Conservation (phyloP, 2,888 invertebrate species). For the Lycia hirtaria region DNA sequence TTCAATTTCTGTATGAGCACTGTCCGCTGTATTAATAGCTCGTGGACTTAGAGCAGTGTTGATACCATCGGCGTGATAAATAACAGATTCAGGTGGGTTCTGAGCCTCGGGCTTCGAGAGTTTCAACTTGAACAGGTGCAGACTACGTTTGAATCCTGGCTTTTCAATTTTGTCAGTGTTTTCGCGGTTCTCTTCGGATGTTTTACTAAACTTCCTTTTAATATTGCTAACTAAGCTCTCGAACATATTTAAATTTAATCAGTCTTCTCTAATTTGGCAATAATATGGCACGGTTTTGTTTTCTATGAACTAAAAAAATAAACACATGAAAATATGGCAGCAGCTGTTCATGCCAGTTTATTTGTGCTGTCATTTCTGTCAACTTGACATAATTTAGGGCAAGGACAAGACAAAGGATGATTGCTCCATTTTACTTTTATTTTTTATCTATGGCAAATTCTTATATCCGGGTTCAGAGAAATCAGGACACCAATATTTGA, state of each 20-base stretch:
- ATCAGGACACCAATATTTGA: not conserved
- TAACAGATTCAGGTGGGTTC: conserved; percentile 48
- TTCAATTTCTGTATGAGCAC: conserved; percentile 79
- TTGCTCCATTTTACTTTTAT: conserved; percentile 64
- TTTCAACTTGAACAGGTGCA: conserved; percentile 70
- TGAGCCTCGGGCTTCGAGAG: conserved; percentile 58
- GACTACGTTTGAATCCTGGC: conserved; percentile 64
- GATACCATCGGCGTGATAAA: conserved; percentile 63
- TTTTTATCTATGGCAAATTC: conserved; percentile 46
- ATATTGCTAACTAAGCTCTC: conserved; percentile 75
- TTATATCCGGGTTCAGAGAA: not conserved
- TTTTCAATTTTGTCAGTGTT: conserved; percentile 59
- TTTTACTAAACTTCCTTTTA: conserved; percentile 74
- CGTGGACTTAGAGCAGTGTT: conserved; percentile 82
- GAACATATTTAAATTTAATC: conserved; percentile 78
- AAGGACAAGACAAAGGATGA: conserved; percentile 70
- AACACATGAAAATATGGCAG: conserved; percentile 38
- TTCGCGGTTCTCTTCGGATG: conserved; percentile 59
- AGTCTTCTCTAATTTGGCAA: conserved; percentile 75
- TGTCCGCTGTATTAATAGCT: conserved; percentile 77
- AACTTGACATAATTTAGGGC: conserved; percentile 74
- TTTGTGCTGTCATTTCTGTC: conserved; percentile 63
- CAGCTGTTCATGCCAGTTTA: conserved; percentile 30
- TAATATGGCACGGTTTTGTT: conserved; percentile 68
- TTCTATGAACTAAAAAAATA: conserved; percentile 50